phyloP scores from a whole-genome alignment of 1,140 invertebrate species.

The Trinorchestia longiramus region DNA sequence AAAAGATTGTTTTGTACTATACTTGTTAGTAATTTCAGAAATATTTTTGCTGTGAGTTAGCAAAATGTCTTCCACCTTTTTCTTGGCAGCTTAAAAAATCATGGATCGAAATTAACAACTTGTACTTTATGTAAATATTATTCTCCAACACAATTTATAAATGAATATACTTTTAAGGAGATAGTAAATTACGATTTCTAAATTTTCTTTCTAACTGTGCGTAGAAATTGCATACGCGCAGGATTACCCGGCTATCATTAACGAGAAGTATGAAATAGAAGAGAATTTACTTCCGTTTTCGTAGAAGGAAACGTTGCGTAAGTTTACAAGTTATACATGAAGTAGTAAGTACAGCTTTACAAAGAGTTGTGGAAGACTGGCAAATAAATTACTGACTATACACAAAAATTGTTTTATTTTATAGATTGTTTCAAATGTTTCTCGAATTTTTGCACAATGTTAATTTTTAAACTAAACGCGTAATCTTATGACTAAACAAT shows the following conservation, averaged over 20 bases:
- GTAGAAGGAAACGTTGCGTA: not conserved
- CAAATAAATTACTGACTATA: not conserved
- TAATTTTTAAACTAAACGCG: too few relatives aligned
- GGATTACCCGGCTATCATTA: not conserved
- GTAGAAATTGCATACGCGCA: not conserved
- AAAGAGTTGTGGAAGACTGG: not conserved
- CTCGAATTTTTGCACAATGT: too few relatives aligned
- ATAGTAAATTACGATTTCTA: not conserved
- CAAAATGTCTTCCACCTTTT: not conserved
- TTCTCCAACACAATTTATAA: not conserved
- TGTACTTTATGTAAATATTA: not conserved
- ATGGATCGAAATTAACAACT: not conserved
- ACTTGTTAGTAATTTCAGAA: not conserved
- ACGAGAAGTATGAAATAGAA: not conserved
- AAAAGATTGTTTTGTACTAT: slow-evolving; percentile 17
- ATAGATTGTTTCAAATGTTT: too few relatives aligned
- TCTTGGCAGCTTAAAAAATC: not conserved
- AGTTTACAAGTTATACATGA: not conserved
- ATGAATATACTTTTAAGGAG: not conserved
- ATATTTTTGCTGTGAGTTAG: not conserved
- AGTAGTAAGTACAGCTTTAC: not conserved
- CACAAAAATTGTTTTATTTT: not conserved
- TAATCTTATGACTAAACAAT: too few relatives aligned
- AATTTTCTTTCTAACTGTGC: not conserved
- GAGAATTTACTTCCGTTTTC: not conserved